phyloP scores from a whole-genome alignment of 2,113 vertebrate genomes.

The Odontophorus gujanensis region DNA sequence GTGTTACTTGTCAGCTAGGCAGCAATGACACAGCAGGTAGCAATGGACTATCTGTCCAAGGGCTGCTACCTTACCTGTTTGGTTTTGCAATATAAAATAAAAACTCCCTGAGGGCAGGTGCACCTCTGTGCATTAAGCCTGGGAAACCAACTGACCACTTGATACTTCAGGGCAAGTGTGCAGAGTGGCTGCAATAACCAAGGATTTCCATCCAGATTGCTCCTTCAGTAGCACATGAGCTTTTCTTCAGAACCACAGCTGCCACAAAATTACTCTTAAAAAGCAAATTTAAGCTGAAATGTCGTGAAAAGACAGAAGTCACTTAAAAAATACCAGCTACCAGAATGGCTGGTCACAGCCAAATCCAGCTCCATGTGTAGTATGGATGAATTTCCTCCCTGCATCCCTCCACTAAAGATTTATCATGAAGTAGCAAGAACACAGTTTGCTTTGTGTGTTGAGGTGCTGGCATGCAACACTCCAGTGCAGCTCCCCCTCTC shows the following conservation, averaged over 20 bases:
- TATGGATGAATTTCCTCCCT: neutral
- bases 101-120: neutral
- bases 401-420: neutral
- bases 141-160: accelerated
- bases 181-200: neutral
- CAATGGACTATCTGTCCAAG: neutral
- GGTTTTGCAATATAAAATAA: neutral
- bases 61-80: neutral
- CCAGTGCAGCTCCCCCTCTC: conserved; percentile 38
- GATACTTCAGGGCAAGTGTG: neutral
- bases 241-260: neutral
- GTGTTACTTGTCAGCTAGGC: neutral
- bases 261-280: neutral
- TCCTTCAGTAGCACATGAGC: neutral
- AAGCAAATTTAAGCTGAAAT: neutral
- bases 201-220: neutral
- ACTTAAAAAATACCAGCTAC: neutral
- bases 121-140: neutral
- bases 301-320: neutral
- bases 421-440: neutral
- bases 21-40: neutral
- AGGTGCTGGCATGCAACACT: neutral
- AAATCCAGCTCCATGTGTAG: neutral
- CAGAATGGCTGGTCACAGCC: neutral
- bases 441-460: neutral